Conservation (phyloP, 2,888 invertebrate species). For the Corythucha ciliata region DNA sequence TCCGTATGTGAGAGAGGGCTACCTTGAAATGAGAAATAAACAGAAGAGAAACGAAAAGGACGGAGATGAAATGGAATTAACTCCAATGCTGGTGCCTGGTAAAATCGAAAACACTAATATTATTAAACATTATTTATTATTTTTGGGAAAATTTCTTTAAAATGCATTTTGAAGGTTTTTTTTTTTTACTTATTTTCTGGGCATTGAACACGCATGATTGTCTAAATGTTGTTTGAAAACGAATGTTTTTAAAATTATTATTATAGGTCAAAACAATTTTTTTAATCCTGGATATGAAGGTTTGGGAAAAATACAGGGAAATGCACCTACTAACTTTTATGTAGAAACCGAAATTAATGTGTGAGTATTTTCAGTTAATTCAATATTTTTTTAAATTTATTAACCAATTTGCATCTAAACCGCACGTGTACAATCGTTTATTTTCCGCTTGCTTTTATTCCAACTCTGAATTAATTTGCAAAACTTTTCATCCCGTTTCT, state of each 20-base stretch:
- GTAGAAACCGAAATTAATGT: too few relatives aligned
- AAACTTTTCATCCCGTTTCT: too few relatives aligned
- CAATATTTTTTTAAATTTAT: too few relatives aligned
- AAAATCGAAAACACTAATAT: too few relatives aligned
- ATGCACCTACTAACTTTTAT: too few relatives aligned
- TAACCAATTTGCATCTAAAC: too few relatives aligned
- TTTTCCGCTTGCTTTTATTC: too few relatives aligned
- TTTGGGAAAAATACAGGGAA: too few relatives aligned
- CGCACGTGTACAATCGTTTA: too few relatives aligned
- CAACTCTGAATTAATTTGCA: too few relatives aligned
- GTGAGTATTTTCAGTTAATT: too few relatives aligned
- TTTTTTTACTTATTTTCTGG: background rate
- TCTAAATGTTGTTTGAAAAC: background rate
- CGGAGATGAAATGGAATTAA: slow-evolving; percentile 35
- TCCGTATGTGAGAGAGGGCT: slow-evolving; percentile 7
- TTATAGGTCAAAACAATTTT: slow-evolving; percentile 29
- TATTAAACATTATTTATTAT: too few relatives aligned
- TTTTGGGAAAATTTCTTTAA: background rate
- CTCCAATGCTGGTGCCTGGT: slow-evolving; percentile 35
- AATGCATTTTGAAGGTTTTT: background rate
- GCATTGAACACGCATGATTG: background rate
- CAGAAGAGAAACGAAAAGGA: slow-evolving; percentile 24
- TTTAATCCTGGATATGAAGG: slow-evolving; percentile 31
- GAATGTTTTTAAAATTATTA: slow-evolving; percentile 5
- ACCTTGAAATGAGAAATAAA: slow-evolving; percentile 22